Base-by-base conservation (phyloP, 2,888 invertebrate genomes). In the Ochropacha duplaris region DNA sequence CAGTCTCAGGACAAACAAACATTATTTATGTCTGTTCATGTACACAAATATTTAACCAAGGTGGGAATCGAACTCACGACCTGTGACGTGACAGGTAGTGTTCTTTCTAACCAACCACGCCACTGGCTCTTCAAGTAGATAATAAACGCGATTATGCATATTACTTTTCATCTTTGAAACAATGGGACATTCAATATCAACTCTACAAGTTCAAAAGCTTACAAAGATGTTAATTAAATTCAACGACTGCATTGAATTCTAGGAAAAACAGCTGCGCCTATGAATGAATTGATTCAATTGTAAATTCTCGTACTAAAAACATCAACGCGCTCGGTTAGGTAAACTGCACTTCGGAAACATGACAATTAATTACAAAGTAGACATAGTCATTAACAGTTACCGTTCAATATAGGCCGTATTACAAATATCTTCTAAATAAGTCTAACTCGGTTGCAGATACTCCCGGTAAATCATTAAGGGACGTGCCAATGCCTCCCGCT, bases 381-480 rank as follows among this genome's bases (percentile, higher is more conserved):
- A 57, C 14, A 54, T 58, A 61, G 59, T 62, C 61, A 67, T 61
- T 68, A 57, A 31, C 22, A 50, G 66, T 67, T 56, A 69, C 59
- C 60, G 55, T 54, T 66, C 62, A 62, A 68, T 67, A 59, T 57
- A 55, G 22, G 39, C 54, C 51, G 56, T 52, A 54, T 19, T 51
- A 31, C 44, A 44, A 44, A 44, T 44, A 8, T 44, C 19, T 44
- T 19, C 44, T 44, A n/a, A 44, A 44, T 19, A 44, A 44, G 44
- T 34, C 52, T 63, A 67, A 57, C 36, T 54, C 9, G 16, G 54
- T 24, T 49, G 54, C 54, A 56, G 31, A 57, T 62, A 58, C 69
- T 66, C 65, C 68, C 71, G 67, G 74, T 90, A 88, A 88, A 91
- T 90, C 90, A 90, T 88, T 84, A 83, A 75, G 74, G 73, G 86